Conservation (phyloP, 2,113 vertebrate species). For the Saccopteryx leptura region DNA sequence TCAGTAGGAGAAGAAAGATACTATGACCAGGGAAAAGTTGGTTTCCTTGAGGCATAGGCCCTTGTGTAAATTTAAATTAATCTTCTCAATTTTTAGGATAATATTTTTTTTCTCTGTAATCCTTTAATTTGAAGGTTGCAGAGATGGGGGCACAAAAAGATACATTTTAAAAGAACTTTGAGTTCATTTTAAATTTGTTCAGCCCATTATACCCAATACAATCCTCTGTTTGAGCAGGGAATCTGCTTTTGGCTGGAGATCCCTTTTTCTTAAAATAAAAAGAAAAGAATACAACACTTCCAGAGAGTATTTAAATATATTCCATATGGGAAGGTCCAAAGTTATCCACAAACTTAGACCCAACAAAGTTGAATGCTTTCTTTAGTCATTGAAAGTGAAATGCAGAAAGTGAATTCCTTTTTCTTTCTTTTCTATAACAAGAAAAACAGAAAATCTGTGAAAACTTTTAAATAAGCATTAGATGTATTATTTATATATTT, state of each 20-base stretch:
- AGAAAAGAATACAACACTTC: conserved; percentile 67
- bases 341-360: conserved; percentile 70
- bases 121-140: conserved; percentile 30
- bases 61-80: conserved; percentile 43
- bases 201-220: conserved; percentile 9
- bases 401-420: conserved; percentile 10
- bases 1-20: background rate
- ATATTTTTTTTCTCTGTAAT: background rate
- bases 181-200: conserved; percentile 55
- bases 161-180: conserved; percentile 15
- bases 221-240: conserved; percentile 46
- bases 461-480: conserved; percentile 52
- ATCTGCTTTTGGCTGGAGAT: conserved; percentile 60
- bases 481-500: background rate
- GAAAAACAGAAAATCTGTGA: conserved; percentile 61
- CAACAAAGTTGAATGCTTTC: conserved; percentile 67
- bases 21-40: background rate
- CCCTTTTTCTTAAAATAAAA: conserved; percentile 73
- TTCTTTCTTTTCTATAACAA: conserved; percentile 62
- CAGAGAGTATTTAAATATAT: conserved; percentile 70
- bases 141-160: background rate
- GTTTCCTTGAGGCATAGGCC: background rate
- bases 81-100: background rate
- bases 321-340: conserved; percentile 66
- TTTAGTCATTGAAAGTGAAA: conserved; percentile 68